phyloP scores from a whole-genome alignment of 2,888 invertebrate species.

The Eupsilia transversa region DNA sequence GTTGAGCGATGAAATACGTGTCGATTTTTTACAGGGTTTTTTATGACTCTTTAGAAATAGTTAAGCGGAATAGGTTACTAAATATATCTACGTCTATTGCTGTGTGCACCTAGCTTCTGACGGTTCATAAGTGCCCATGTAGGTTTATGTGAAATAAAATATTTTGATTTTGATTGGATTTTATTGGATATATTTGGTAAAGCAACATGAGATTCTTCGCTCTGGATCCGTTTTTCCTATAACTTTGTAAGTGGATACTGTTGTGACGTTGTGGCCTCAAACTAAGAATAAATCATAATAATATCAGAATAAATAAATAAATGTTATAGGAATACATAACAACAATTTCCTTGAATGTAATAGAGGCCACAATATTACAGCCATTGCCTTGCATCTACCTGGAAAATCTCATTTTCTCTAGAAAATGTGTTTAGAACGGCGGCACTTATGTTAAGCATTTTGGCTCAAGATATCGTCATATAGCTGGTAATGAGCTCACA shows the following conservation, averaged over 20 bases:
- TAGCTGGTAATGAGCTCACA: conserved; percentile 33
- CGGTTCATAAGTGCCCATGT: no score
- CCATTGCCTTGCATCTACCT: conserved; percentile 25
- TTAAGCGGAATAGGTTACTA: no score
- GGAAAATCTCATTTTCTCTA: conserved; percentile 44
- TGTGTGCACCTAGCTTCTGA: no score
- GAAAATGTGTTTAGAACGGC: conserved; percentile 32
- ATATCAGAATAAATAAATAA: conserved; percentile 44
- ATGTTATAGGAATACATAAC: conserved; percentile 25
- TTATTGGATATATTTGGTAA: not conserved
- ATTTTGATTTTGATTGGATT: no score
- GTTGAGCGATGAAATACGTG: no score
- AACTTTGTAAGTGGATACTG: not conserved
- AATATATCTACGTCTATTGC: no score
- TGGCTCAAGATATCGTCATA: not conserved
- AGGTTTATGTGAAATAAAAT: no score
- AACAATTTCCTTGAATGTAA: conserved; percentile 38
- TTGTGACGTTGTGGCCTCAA: conserved; percentile 1
- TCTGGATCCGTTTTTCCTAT: no score
- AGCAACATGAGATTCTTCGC: not conserved
- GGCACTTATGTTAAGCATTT: conserved; percentile 46
- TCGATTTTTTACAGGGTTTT: no score
- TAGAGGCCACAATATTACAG: conserved; percentile 38
- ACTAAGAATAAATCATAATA: conserved; percentile 28
- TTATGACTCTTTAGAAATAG: no score